Evolutionary conservation across 2,113 vertebrate genomes (phyloP).

Genomic region (Erythrocebus patas): DNA sequence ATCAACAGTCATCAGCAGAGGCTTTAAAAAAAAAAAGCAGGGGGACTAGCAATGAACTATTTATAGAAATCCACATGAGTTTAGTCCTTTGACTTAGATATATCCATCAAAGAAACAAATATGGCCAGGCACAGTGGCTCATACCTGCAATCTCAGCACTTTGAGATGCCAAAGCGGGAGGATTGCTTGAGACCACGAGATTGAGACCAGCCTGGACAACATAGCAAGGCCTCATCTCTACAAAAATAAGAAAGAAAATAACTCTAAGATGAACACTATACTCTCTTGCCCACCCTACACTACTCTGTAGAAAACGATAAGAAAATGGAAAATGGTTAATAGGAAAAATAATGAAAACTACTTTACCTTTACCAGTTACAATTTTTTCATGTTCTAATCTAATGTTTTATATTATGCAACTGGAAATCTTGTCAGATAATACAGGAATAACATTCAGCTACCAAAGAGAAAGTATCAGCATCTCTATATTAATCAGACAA

Average conservation of each 20-base stretch:
- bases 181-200: too few species aligned
- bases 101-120: not conserved
- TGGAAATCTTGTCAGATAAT: not conserved
- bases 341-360: not conserved
- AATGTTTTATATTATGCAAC: not conserved
- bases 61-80: not conserved
- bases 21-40: not conserved
- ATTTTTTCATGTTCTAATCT: constrained; percentile 13
- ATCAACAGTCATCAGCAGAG: not conserved
- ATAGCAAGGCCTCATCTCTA: too few species aligned
- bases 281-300: not conserved
- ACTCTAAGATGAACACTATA: not conserved
- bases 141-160: too few species aligned
- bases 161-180: too few species aligned
- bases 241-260: not conserved
- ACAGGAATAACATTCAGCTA: not conserved
- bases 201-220: too few species aligned
- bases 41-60: not conserved
- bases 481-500: not conserved
- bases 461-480: not conserved
- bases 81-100: constrained; percentile 3
- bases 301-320: constrained; percentile 11
- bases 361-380: not conserved
- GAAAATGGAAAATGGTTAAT: not conserved
- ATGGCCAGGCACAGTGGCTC: too few species aligned